These are phyloP conservation scores for Samia ricini DNA, from an alignment of 1,140 invertebrate genomes.

Conservation along the genomic window DNA sequence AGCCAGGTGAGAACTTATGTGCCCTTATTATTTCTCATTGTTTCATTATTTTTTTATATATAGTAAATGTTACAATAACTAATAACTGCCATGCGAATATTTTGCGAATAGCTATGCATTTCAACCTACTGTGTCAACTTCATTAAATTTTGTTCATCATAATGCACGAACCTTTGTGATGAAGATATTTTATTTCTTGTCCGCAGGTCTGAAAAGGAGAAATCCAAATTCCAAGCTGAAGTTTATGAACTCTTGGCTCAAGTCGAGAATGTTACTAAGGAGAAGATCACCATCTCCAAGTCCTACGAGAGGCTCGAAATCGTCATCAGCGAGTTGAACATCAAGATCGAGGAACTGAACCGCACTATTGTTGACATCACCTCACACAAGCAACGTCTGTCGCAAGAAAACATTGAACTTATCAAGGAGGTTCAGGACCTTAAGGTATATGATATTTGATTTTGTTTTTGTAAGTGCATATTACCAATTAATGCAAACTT, in stretches of 20 bases:
- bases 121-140: slow-evolving; percentile 16
- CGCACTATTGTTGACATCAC: slow-evolving; percentile 96
- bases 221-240: slow-evolving; percentile 96
- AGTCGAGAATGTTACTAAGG: slow-evolving; percentile 94
- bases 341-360: slow-evolving; percentile 97
- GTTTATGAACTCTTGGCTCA: slow-evolving; percentile 96
- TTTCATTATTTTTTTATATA: slow-evolving; percentile 15
- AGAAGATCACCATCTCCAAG: slow-evolving; percentile 91
- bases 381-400: slow-evolving; percentile 91
- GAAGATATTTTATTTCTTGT: slow-evolving; percentile 54
- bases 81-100: slow-evolving; percentile 22
- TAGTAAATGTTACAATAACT: slow-evolving; percentile 11
- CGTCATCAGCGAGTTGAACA: slow-evolving; percentile 91
- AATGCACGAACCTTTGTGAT: slow-evolving; percentile 22
- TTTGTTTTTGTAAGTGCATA: slow-evolving; percentile 10
- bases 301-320: slow-evolving; percentile 94
- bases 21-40: slow-evolving; percentile 14
- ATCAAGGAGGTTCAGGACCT: slow-evolving; percentile 96
- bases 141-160: slow-evolving; percentile 13
- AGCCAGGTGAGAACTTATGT: slow-evolving; percentile 80
- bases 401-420: slow-evolving; percentile 95
- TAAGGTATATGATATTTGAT: slow-evolving; percentile 79
- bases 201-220: slow-evolving; percentile 95
- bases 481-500: no score
- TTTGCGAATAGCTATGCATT: slow-evolving; percentile 27